These are phyloP conservation scores for Ailurus styani DNA, from an alignment of 2,113 vertebrate genomes.

Conservation along the genomic window DNA sequence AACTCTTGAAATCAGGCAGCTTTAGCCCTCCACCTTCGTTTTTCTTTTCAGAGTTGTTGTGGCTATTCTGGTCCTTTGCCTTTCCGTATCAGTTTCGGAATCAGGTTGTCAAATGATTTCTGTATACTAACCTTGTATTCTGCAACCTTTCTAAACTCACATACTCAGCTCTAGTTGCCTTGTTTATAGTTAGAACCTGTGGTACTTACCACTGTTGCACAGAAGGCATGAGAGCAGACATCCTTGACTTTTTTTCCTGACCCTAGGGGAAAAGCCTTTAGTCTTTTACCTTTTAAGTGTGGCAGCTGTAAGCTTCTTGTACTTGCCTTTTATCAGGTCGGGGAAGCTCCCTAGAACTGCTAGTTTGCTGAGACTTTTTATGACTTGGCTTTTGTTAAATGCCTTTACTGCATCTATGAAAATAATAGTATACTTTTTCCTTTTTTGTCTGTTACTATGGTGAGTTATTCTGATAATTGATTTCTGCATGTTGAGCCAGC, in stretches of 20 bases:
- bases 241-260: not conserved
- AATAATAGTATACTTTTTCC: not conserved
- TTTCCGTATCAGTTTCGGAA: not conserved
- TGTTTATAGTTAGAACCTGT: not conserved
- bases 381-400: not conserved
- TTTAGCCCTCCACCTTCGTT: not conserved
- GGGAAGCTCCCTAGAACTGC: not conserved
- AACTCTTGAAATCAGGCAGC: not conserved
- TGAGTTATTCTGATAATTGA: not conserved
- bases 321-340: not conserved
- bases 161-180: not conserved
- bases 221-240: not conserved
- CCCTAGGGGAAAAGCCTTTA: not conserved
- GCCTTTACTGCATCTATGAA: not conserved
- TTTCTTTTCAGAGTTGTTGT: constrained; percentile 14
- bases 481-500: not conserved
- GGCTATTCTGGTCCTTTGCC: not conserved
- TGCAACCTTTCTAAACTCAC: not conserved
- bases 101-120: not conserved
- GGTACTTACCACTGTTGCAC: not conserved
- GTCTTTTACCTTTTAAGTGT: not conserved
- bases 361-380: not conserved
- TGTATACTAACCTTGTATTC: not conserved
- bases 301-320: not conserved
- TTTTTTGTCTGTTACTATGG: not conserved